Evolutionary conservation across 1,140 invertebrate species (phyloP), one percentile per base, ranked within the genome.

Genomic region (Apocrypta bakeri): DNA sequence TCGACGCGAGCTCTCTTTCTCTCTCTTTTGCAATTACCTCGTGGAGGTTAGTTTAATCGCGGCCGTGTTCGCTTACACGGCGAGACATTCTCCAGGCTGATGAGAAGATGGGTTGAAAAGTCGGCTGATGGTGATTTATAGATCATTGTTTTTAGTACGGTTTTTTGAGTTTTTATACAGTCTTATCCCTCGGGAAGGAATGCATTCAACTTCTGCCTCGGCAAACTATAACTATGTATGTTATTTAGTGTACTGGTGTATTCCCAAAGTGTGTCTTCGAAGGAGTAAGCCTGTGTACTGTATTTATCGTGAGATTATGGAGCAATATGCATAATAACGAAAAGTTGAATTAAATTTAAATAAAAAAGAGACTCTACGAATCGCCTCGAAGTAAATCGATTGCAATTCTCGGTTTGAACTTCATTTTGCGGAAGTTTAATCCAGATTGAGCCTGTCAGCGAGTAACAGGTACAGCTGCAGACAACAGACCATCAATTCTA

Each of bases 21-120:
- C 33, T 81, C 79, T 42, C 40, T 79, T 71, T 85, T 75, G 84
- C 42, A 82, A 85, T 80, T 85, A 72, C 84, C 74, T 64, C 79
- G 76, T 25, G 37, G 61, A 48, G 72, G 64, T 24, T 9, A 64
- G 63, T 37, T 79, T 27, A 27, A 84, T 82, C 64, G 24, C 48
- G 56, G 33, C 33, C 33, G 3, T 37, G 33, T 37, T n/a, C n/a
- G 33, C 33, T 37, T 25, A 61, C 24, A 69, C 68, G 29, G 78
- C 63, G 82, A 25, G 63, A 56, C 63, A 66, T 71, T 74, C 85
- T 87, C 81, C 75, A 78, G 33, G 82, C 83, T 86, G 85, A 85
- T 78, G 80, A 79, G 87, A 79, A 84, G 84, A 85, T 84, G 85
- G 85, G 85, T 86, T 81, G 81, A 79, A 87, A 87, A 86, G 85